Evolutionary conservation across 1,140 invertebrate species (phyloP).

Genomic region (Palaemon carinicauda): DNA sequence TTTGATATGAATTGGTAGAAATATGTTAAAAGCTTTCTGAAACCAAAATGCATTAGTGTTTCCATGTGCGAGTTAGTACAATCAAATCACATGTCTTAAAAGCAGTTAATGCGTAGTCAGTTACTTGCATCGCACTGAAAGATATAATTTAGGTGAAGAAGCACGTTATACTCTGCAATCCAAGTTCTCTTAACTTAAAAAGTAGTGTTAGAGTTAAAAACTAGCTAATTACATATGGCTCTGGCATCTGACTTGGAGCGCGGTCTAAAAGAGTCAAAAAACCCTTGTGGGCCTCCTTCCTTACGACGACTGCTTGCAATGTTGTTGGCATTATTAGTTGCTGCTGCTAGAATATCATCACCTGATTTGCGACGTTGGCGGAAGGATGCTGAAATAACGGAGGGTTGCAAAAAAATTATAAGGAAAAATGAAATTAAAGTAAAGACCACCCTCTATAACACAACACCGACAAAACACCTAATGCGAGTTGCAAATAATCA

Average conservation of each 20-base stretch:
- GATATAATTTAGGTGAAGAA: too few species aligned
- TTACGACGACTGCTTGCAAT: constrained; percentile 60
- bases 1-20: too few species aligned
- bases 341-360: constrained; percentile 64
- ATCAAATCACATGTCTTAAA: too few species aligned
- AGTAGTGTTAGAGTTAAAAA: not conserved
- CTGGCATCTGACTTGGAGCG: constrained; percentile 81
- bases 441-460: not conserved
- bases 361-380: constrained; percentile 67
- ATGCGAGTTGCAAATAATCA: too few species aligned
- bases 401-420: not conserved
- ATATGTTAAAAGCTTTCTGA: not conserved
- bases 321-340: constrained; percentile 31
- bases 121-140: too few species aligned
- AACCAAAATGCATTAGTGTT: too few species aligned
- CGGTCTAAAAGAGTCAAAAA: constrained; percentile 84
- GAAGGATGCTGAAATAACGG: constrained; percentile 43
- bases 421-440: not conserved
- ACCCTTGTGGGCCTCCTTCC: constrained; percentile 62
- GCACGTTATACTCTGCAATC: too few species aligned
- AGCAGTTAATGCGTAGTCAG: too few species aligned
- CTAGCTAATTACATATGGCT: constrained; percentile 56
- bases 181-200: too few species aligned
- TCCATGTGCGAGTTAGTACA: too few species aligned
- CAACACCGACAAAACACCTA: too few species aligned